These are phyloP conservation scores for Scrobipalpa atriplicella DNA, from an alignment of 2,888 invertebrate species.

Conservation along the genomic window DNA sequence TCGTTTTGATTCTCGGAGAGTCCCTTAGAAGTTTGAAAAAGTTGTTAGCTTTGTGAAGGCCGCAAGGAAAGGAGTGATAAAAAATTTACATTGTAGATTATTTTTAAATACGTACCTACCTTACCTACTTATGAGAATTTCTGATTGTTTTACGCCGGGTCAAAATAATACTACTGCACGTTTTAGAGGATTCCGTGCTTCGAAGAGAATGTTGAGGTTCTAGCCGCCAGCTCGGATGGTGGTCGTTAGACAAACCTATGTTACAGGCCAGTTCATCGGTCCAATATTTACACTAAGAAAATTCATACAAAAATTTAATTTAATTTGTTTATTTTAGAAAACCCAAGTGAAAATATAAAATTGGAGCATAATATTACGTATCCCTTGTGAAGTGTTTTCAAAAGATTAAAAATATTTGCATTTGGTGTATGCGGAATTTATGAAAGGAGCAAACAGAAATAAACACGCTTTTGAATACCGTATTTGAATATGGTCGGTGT, in stretches of 20 bases:
- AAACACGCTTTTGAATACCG: constrained; percentile 16
- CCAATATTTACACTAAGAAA: too few species aligned
- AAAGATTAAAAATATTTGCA: constrained; percentile 10
- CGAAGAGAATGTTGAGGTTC: too few species aligned
- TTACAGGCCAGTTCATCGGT: too few species aligned
- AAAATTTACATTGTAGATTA: too few species aligned
- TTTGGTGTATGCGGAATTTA: constrained; percentile 1
- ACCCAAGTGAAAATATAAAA: not conserved
- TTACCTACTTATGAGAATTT: too few species aligned
- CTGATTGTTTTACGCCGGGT: too few species aligned
- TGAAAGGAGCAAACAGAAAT: constrained; percentile 10
- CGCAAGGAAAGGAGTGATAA: not conserved
- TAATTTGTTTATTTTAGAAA: not conserved
- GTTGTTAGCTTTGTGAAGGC: not conserved
- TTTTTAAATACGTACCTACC: too few species aligned
- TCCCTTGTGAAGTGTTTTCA: not conserved
- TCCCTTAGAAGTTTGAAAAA: not conserved
- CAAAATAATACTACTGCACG: too few species aligned
- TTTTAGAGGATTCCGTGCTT: too few species aligned
- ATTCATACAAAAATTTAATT: too few species aligned
- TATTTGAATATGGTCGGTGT: constrained; percentile 9
- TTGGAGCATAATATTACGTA: not conserved
- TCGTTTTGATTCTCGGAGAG: not conserved
- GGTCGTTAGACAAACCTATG: too few species aligned
- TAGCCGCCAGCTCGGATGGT: too few species aligned